Evolutionary conservation across 1,140 invertebrate species (phyloP).

Genomic region (Aphaenogaster rudis): DNA sequence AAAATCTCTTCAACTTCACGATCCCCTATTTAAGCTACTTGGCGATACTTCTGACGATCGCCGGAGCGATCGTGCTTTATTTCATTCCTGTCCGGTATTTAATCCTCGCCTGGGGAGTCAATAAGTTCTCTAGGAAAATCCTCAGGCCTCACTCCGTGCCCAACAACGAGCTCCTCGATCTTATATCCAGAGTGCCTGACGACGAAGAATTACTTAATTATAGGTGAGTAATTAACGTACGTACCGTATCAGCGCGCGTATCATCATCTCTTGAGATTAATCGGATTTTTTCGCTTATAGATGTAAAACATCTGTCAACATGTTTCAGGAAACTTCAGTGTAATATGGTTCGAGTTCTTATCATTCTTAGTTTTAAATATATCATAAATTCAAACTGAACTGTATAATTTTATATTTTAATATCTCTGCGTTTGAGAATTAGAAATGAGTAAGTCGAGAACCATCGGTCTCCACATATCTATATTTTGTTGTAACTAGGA

Average conservation of each 20-base stretch:
- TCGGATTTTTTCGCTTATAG: conserved; percentile 50
- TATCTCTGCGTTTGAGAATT: not conserved
- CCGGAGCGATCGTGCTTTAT: conserved; percentile 94
- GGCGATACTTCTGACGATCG: conserved; percentile 92
- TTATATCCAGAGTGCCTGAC: conserved; percentile 97
- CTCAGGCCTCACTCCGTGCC: conserved; percentile 97
- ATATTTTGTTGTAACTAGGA: not conserved
- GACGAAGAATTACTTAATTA: conserved; percentile 95
- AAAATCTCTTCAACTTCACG: conserved; percentile 99
- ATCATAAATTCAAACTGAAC: not conserved
- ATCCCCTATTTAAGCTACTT: conserved; percentile 98
- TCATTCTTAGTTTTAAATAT: conserved; percentile 6
- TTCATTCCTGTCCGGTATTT: conserved; percentile 96
- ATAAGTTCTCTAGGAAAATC: conserved; percentile 98
- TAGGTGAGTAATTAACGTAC: conserved; percentile 73
- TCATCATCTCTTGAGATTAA: not conserved
- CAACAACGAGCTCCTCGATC: conserved; percentile 99
- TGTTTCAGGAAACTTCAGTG: conserved; percentile 44
- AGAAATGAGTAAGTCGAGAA: not conserved
- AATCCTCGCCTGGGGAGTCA: conserved; percentile 98
- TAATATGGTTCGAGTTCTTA: conserved; percentile 11
- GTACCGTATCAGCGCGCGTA: not conserved
- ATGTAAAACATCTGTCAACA: conserved; percentile 19
- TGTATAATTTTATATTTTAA: conserved; percentile 22
- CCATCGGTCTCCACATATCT: not conserved